Conservation (phyloP, 2,113 vertebrate genomes). For the Laterallus jamaicensis region DNA sequence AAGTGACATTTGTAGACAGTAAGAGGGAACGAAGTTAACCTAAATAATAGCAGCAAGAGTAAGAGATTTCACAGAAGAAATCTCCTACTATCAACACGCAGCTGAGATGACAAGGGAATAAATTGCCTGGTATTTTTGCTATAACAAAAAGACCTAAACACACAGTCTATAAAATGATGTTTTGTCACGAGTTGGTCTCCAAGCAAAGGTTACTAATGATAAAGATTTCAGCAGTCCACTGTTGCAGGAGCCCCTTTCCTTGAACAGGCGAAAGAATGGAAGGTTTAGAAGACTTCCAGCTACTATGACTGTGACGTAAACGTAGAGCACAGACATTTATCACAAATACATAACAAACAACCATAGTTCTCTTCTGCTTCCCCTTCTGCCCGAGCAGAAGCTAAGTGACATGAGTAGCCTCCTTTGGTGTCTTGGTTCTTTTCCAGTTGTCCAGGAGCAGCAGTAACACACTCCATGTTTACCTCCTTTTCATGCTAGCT, state of each 20-base stretch:
- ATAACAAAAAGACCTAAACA: neutral
- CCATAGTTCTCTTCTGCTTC: neutral
- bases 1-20: neutral
- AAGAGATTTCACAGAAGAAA: neutral
- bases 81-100: neutral
- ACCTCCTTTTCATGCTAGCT: neutral
- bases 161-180: accelerated
- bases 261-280: neutral
- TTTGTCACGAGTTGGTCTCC: neutral
- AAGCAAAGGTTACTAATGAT: neutral
- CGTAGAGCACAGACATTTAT: neutral
- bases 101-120: neutral
- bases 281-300: neutral
- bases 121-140: neutral
- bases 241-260: neutral
- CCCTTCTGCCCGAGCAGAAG: neutral
- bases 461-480: accelerated
- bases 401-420: neutral
- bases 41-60: neutral
- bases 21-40: neutral
- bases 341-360: neutral
- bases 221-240: neutral
- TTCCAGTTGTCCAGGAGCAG: neutral
- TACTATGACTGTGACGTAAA: neutral
- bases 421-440: neutral